Evolutionary conservation across 1,140 invertebrate genomes (phyloP).

Genomic region (Drosophila ficusphila): DNA sequence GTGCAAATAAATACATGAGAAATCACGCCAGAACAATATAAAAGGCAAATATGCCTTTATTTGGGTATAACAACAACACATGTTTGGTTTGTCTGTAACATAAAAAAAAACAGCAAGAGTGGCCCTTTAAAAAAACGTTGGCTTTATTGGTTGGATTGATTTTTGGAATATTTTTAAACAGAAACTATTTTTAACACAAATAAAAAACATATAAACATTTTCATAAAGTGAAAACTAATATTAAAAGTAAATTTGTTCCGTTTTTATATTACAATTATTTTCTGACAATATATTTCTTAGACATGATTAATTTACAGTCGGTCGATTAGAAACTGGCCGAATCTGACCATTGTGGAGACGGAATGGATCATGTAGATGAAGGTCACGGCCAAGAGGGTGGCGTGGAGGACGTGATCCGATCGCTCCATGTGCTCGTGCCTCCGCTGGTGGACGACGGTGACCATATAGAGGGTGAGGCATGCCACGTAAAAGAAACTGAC

Average conservation of each 20-base stretch:
- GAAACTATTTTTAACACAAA: too few species aligned
- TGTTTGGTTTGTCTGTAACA: too few species aligned
- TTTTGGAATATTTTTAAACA: too few species aligned
- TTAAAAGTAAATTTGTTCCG: too few species aligned
- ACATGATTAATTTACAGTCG: neutral
- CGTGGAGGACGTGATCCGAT: constrained; percentile 21
- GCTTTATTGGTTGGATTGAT: too few species aligned
- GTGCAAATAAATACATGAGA: neutral
- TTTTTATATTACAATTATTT: too few species aligned
- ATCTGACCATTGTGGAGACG: neutral
- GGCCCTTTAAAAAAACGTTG: too few species aligned
- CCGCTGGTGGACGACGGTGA: constrained; percentile 41
- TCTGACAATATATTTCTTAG: neutral
- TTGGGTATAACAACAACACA: too few species aligned
- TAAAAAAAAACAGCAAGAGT: too few species aligned
- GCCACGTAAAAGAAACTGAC: constrained; percentile 4
- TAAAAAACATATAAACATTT: too few species aligned
- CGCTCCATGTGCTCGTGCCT: neutral
- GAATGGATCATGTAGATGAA: constrained; percentile 27
- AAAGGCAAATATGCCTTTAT: neutral
- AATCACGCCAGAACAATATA: neutral
- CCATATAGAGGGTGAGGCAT: constrained; percentile 13
- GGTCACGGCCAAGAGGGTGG: constrained; percentile 28
- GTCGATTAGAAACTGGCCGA: neutral
- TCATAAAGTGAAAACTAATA: too few species aligned